These are phyloP conservation scores for Thereva unica DNA, from an alignment of 2,888 invertebrate species.

Conservation along the genomic window DNA sequence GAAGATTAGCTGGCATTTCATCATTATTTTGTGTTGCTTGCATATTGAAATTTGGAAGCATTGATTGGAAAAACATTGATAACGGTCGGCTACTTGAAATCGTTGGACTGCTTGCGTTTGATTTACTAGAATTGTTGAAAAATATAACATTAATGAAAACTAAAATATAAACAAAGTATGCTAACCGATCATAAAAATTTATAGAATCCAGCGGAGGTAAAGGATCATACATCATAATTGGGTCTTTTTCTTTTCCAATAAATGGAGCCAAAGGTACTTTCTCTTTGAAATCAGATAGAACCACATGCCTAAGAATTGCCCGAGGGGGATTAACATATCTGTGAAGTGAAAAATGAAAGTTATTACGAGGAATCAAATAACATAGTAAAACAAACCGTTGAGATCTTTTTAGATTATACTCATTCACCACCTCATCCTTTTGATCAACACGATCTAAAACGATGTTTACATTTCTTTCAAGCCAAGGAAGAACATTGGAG, in stretches of 20 bases:
- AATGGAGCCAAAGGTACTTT: slow-evolving; percentile 58
- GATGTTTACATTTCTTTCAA: slow-evolving; percentile 71
- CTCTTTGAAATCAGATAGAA: slow-evolving; percentile 60
- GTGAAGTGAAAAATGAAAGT: slow-evolving; percentile 21
- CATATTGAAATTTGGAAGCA: slow-evolving; percentile 69
- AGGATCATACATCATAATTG: slow-evolving; percentile 75
- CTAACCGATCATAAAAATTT: slow-evolving; percentile 67
- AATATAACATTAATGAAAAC: slow-evolving; percentile 2
- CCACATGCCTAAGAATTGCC: slow-evolving; percentile 55
- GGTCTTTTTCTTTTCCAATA: slow-evolving; percentile 54
- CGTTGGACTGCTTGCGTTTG: slow-evolving; percentile 52
- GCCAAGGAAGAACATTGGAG: slow-evolving; percentile 71
- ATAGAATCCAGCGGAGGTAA: slow-evolving; percentile 77
- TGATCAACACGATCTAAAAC: slow-evolving; percentile 68
- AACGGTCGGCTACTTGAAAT: slow-evolving; percentile 54
- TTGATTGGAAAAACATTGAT: slow-evolving; percentile 71
- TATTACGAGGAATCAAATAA: background rate
- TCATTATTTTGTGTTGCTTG: slow-evolving; percentile 32
- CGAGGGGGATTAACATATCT: slow-evolving; percentile 55
- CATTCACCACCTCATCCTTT: slow-evolving; percentile 65
- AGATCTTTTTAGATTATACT: slow-evolving; percentile 65
- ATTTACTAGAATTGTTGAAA: slow-evolving; percentile 48
- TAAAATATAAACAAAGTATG: background rate
- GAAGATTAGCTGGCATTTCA: slow-evolving; percentile 38
- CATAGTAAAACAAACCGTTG: slow-evolving; percentile 61